Base-by-base conservation (phyloP, 37 sponge, comb jelly and placozoan genomes). In the Tethya wilhelma region DNA sequence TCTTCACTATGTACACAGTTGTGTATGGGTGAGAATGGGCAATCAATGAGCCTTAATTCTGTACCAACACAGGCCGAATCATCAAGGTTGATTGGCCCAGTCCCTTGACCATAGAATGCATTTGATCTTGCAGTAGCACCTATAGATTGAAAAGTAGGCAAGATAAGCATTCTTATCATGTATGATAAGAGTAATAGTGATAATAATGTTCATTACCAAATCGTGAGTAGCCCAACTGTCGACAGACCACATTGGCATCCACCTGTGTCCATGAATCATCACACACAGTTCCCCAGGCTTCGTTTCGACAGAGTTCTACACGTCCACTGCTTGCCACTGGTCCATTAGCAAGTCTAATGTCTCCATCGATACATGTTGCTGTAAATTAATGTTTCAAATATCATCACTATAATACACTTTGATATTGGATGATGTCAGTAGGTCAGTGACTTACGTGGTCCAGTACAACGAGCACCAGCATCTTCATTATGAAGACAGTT, bases 1-100 rank as follows among this genome's bases (percentile, higher is more conserved):
- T 87, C 75, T 44, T 80, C 73, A 49, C 49, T 38, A 30, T 80
- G 76, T 1, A 1, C 23, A 67, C 85, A 84, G 71, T 84, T 42
- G 36, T 75, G 85, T 1, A 67, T 62, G 17, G 53, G 39, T 67
- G 2, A 20, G 20, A 23, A 45, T 2, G 60, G 45, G 53, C 85
- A 84, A 42, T 84, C 78, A 22, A 53, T 38, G 0, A 83, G 64
- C 26, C n/a, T 41, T 2, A 3, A n/a, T 64, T 83, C 84, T 23
- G 17, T 73, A 9, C 84, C 84, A 42, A 25, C 3, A 44, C 84
- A 83, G 17, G 32, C 23, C 20, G 74, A 64, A 66, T 77, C 46
- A 23, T 77, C 85, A n/a, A 84, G 57, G 12, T 40, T 46, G n/a
- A 84, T 84, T 19, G 33, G 38, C 42, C 67, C 77, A 31, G 22